Evolutionary conservation across 2,888 invertebrate species (phyloP), one percentile per base, ranked within the genome.

Genomic region (Lycophotia porphyrea): DNA sequence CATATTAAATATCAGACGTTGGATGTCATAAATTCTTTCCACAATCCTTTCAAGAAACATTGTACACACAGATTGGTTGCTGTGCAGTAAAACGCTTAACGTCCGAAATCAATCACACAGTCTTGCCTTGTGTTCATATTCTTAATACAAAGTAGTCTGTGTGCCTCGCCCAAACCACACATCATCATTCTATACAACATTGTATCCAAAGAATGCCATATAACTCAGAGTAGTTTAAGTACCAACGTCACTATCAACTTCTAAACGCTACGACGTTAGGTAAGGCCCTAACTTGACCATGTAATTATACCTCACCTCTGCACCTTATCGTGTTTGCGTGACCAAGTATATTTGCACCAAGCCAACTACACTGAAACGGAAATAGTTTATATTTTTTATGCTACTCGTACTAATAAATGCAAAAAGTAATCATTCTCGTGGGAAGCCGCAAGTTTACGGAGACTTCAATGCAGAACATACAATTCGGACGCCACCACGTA

Each of bases 401-500:
- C 42, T 63, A 31, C n/a, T n/a, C n/a, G n/a, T n/a, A n/a, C 70
- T 80, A 88, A 88, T 82, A 88, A 88, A 89, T 88, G 86, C 82
- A 92, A 90, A 89, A 90, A 89, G 76, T 82, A 80, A 85, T 86
- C 78, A 85, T 89, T 90, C 88, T 89, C 90, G 86, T 91, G 91
- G 88, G 90, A 91, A 91, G 78, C 78, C 71, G 66, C 70, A 68
- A 76, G 75, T 78, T 80, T 80, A 84, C 61, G 55, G 61, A 47
- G 31, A 71, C 70, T 85, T 81, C 77, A 81, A 81, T 84, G 74
- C 76, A 81, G 69, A 77, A 86, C 74, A 80, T 69, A 75, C 65
- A 69, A 84, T 88, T 87, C 63, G 78, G 80, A 68, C 49, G 63
- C 71, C 36, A 34, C 18, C 36, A 69, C 42, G 36, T 74, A 76